Evolutionary conservation across 2,888 invertebrate genomes (phyloP), one percentile per base, ranked within the genome.

Genomic region (Lasioglossum villosulum): DNA sequence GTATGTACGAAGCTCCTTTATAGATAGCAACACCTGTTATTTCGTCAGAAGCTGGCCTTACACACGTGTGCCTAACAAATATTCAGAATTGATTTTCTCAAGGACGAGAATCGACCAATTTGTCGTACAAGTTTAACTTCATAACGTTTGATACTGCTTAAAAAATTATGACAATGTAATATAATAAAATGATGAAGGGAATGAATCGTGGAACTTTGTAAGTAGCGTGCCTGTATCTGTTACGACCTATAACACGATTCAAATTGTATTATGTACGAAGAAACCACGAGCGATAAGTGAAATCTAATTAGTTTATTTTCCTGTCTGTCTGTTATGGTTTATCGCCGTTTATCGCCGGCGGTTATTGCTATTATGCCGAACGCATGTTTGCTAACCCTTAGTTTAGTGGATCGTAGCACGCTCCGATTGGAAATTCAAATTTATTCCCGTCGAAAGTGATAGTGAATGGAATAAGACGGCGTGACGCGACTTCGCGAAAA

Each of bases 291-390:
- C 34, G 83, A 84, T 84, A 84, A 80, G 16, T 37, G 52, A 30
- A 83, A 34, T 76, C 66, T 75, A 82, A 78, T 74, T 75, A 70
- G 42, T 75, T 75, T 66, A 59, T 48, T 63, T n/a, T 8, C 10
- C 5, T 68, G 37, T 37, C 37, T 37, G 34, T 37, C 37, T 23
- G 78, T 73, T 63, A 27, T 10, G 30, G 66, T 71, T 83, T 78
- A 83, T 78, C 84, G 6, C 10, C 19, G 66, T 71, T 83, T 78
- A 83, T 78, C 84, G 6, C 10, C 19, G 12, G 0, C 27, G 16
- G 5, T 42, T 74, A 14, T 45, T 79, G 5, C 23, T n/a, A 19
- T 14, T 12, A 8, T 1, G 30, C 19, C 63, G 19, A 19, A 30
- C 27, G 6, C 16, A 12, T 16, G 16, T 30, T 6, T 16, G 30